phyloP scores from a whole-genome alignment of 2,888 invertebrate genomes.

The Onthophagus sagittarius region DNA sequence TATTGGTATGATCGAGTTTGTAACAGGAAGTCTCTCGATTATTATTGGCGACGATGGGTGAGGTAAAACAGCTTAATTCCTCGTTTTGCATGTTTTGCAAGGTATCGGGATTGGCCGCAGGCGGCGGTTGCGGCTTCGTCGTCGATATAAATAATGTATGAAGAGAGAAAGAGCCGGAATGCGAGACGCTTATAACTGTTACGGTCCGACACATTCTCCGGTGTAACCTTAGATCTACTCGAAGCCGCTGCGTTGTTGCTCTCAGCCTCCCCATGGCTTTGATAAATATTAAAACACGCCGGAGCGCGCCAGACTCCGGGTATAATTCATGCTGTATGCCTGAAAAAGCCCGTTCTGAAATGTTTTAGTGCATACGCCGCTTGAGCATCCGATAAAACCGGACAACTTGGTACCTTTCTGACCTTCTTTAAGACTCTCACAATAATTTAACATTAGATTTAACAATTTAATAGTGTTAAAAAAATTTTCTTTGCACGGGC shows the following conservation, averaged over 20 bases:
- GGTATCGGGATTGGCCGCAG: background rate
- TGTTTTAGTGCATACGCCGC: background rate
- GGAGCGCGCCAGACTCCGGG: background rate
- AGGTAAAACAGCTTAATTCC: slow-evolving; percentile 3
- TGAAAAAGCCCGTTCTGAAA: background rate
- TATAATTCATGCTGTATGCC: background rate
- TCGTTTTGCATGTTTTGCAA: slow-evolving; percentile 9
- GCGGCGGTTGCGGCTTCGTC: background rate
- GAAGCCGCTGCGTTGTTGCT: background rate
- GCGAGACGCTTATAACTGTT: slow-evolving; percentile 8
- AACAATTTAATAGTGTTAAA: background rate
- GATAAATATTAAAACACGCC: slow-evolving; percentile 8
- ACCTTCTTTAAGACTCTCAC: background rate
- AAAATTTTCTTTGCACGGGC: background rate
- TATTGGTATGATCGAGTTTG: too few species aligned
- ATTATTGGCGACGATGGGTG: background rate
- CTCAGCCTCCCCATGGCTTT: slow-evolving; percentile 8
- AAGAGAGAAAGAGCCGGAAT: background rate
- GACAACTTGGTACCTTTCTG: background rate
- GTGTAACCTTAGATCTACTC: slow-evolving; percentile 9
- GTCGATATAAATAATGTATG: background rate
- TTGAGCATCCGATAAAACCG: background rate
- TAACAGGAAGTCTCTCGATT: background rate
- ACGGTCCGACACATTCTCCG: background rate
- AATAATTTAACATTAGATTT: too few species aligned